These are phyloP conservation scores for Agonopterix alstromeriana DNA, from an alignment of 2,888 invertebrate species.

Conservation along the genomic window DNA sequence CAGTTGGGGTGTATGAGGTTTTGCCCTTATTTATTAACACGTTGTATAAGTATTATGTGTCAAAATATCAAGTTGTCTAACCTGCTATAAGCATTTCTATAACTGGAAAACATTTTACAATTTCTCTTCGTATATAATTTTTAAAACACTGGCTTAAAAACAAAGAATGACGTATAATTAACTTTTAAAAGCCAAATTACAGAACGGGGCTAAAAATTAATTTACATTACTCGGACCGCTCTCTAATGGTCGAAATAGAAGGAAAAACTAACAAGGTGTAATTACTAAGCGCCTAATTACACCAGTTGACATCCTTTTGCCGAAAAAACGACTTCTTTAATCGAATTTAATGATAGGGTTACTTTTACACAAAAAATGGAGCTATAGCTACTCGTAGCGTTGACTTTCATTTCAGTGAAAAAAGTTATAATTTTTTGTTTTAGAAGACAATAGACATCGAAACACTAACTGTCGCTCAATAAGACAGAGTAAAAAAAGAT, in stretches of 20 bases:
- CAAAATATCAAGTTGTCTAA: no score
- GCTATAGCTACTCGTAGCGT: neutral
- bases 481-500: no score
- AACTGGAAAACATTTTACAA: no score
- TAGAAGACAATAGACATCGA: no score
- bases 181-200: slow-evolving; percentile 35
- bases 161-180: slow-evolving; percentile 28
- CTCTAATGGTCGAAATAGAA: slow-evolving; percentile 33
- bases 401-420: no score
- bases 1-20: no score
- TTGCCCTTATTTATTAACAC: no score
- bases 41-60: no score
- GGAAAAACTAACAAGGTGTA: slow-evolving; percentile 55
- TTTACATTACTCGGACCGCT: slow-evolving; percentile 38
- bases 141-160: slow-evolving; percentile 4
- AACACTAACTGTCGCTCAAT: no score
- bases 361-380: slow-evolving; percentile 9
- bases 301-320: slow-evolving; percentile 58
- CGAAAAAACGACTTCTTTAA: slow-evolving; percentile 40
- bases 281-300: slow-evolving; percentile 57
- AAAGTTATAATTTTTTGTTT: no score
- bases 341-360: slow-evolving; percentile 60
- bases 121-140: neutral
- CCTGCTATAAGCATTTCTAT: no score
- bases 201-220: slow-evolving; percentile 41